phyloP scores from a whole-genome alignment of 2,888 invertebrate species.

The Cybosia mesomella region DNA sequence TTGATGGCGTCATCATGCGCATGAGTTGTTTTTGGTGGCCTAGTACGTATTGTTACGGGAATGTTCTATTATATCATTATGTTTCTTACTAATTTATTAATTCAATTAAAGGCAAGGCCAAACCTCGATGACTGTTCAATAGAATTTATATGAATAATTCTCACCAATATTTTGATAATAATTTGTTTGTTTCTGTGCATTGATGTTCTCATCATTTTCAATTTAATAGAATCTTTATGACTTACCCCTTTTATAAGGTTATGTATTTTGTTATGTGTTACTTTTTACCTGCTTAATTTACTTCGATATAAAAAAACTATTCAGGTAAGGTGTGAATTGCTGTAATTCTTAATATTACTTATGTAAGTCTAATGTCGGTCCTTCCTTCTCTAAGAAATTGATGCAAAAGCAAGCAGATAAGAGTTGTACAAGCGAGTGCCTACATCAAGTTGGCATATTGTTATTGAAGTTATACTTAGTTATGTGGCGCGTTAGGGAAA shows the following conservation, averaged over 20 bases:
- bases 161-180: constrained; percentile 13
- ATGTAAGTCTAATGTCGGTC: not conserved
- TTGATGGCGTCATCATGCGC: constrained; percentile 72
- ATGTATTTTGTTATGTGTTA: not conserved
- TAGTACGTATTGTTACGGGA: constrained; percentile 44
- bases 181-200: constrained; percentile 20
- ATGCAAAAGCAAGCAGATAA: not conserved
- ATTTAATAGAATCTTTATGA: constrained; percentile 6
- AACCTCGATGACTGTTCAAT: not conserved
- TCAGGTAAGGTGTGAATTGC: not conserved
- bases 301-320: not conserved
- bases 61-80: constrained; percentile 40
- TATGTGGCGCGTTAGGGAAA: too few relatives aligned
- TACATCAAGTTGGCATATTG: not conserved
- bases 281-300: not conserved
- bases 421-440: not conserved
- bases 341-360: not conserved
- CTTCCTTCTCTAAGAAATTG: not conserved
- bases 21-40: constrained; percentile 55
- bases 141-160: constrained; percentile 24
- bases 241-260: not conserved
- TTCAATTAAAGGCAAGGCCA: constrained; percentile 23
- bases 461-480: too few relatives aligned
- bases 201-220: constrained; percentile 1
- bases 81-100: constrained; percentile 35